A percentile compares a stretch with the other conserved stretches of the same genome.
phyloP scores from a whole-genome alignment of 2,113 vertebrate species.

The Crocuta crocuta region DNA sequence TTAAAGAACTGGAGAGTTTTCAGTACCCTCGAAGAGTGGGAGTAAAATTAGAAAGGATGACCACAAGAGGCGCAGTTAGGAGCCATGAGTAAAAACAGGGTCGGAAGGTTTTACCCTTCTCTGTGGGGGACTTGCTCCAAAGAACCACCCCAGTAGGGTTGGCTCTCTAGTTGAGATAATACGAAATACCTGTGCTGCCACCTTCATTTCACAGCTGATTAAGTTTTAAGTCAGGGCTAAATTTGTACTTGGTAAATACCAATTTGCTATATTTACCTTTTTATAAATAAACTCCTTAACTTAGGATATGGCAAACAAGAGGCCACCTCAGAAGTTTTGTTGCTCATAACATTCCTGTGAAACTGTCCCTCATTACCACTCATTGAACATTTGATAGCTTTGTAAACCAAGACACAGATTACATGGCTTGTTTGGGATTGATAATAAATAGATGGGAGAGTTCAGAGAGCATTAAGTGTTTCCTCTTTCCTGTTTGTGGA shows the following conservation, averaged over 20 bases:
- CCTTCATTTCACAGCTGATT: background rate
- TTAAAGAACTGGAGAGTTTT: background rate
- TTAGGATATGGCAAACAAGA: background rate
- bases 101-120: background rate
- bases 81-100: background rate
- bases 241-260: background rate
- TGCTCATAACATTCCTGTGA: background rate
- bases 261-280: background rate
- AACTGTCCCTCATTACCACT: background rate
- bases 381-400: background rate
- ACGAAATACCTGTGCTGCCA: background rate
- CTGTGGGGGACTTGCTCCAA: background rate
- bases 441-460: background rate
- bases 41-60: background rate
- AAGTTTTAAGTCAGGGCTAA: background rate
- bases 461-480: background rate
- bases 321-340: background rate
- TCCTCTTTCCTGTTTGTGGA: background rate
- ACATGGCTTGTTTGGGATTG: background rate
- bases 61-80: background rate
- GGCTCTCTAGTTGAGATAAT: background rate
- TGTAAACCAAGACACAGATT: background rate
- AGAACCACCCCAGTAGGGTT: background rate
- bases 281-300: background rate
- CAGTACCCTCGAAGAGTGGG: background rate